Percentiles rank a stretch among this genome's conserved stretches.
These are phyloP conservation scores for Marmota flaviventris DNA, from an alignment of 2,113 vertebrate genomes.

Conservation along the genomic window DNA sequence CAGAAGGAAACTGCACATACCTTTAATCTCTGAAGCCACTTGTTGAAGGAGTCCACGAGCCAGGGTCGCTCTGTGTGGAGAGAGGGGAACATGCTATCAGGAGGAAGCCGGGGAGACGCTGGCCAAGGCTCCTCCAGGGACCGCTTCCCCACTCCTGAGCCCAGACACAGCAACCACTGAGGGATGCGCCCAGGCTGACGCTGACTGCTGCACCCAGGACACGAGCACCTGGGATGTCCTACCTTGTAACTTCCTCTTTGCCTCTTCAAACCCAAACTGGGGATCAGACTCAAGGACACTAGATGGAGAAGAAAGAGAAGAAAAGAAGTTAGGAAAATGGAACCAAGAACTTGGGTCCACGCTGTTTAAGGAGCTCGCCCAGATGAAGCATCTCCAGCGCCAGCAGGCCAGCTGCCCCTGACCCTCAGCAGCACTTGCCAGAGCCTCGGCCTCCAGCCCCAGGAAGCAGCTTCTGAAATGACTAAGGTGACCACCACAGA, in stretches of 20 bases:
- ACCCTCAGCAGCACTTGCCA: too few species aligned
- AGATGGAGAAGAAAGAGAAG: constrained; percentile 1
- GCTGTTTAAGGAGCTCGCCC: rapidly evolving
- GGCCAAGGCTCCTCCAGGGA: background rate
- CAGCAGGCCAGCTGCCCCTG: too few species aligned
- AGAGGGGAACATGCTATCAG: rapidly evolving
- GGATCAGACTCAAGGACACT: constrained; percentile 97
- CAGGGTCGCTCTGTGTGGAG: constrained; percentile 93
- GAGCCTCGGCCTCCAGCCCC: background rate
- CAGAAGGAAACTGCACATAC: constrained; percentile 78
- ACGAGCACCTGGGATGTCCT: background rate
- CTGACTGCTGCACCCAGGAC: too few species aligned
- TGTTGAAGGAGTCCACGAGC: constrained; percentile 94
- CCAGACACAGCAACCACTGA: rapidly evolving
- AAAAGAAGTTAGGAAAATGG: background rate
- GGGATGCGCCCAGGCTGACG: background rate
- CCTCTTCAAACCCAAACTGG: constrained; percentile 97
- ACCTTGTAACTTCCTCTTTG: constrained; percentile 97
- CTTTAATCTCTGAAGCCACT: constrained; percentile 95
- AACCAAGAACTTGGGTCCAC: rapidly evolving
- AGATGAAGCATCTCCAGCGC: background rate
- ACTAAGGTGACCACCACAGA: too few species aligned
- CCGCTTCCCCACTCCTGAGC: rapidly evolving
- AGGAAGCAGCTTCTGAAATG: too few species aligned
- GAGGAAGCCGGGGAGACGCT: background rate